These are phyloP conservation scores for Bombus superbus DNA, from an alignment of 1,140 invertebrate genomes.

Conservation along the genomic window DNA sequence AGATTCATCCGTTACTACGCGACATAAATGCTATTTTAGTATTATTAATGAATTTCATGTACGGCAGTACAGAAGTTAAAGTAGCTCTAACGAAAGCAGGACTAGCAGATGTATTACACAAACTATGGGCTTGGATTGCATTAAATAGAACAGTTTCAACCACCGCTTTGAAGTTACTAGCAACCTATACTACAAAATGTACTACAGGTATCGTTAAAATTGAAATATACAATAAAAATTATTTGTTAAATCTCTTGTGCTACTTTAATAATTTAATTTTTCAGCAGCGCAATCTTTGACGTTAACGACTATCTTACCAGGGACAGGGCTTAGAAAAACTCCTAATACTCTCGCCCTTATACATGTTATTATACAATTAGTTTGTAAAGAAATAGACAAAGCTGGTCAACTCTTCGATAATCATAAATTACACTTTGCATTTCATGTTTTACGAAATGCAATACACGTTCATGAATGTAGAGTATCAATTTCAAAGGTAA, in stretches of 20 bases:
- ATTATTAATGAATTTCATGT: constrained; percentile 83
- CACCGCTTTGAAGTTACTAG: constrained; percentile 82
- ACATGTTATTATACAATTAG: constrained; percentile 80
- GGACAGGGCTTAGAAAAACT: constrained; percentile 82
- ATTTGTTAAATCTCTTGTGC: neutral
- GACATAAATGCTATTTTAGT: constrained; percentile 81
- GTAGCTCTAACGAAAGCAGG: constrained; percentile 75
- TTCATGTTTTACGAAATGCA: constrained; percentile 82
- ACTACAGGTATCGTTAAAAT: constrained; percentile 75
- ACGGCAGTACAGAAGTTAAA: constrained; percentile 77
- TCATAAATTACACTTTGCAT: constrained; percentile 78
- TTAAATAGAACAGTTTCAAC: constrained; percentile 78
- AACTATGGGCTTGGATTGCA: constrained; percentile 83
- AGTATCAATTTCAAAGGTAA: constrained; percentile 83
- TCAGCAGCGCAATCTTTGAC: constrained; percentile 82
- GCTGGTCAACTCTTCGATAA: constrained; percentile 78
- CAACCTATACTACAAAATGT: constrained; percentile 83
- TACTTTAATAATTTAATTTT: constrained; percentile 48
- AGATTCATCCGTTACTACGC: constrained; percentile 80
- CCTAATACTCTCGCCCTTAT: constrained; percentile 82
- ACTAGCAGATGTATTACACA: constrained; percentile 83
- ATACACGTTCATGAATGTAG: constrained; percentile 83
- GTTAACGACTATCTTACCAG: constrained; percentile 82
- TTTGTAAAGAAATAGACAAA: constrained; percentile 82
- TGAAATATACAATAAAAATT: neutral